Percentiles rank a stretch among this genome's conserved stretches.
Evolutionary conservation across 1,140 invertebrate species (phyloP).

Genomic region (Ericerus pela): DNA sequence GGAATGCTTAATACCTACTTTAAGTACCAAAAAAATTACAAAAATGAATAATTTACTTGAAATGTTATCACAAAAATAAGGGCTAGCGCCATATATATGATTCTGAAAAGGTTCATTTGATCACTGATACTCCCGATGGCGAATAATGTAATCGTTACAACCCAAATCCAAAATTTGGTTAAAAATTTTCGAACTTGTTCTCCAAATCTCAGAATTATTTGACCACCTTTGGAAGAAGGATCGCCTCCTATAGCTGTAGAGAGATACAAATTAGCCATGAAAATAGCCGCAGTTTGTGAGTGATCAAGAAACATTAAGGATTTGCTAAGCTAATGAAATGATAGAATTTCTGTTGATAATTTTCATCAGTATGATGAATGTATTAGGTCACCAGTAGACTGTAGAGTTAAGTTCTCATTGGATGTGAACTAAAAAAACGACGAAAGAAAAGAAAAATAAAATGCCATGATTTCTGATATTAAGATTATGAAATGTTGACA

Average conservation of each 20-base stretch:
- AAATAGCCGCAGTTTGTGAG: too few relatives aligned
- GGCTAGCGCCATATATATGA: slow-evolving; percentile 93
- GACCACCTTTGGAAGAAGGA: slow-evolving; percentile 23
- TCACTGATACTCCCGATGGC: slow-evolving; percentile 72
- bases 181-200: slow-evolving; percentile 48
- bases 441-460: too few relatives aligned
- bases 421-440: too few relatives aligned
- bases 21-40: neutral
- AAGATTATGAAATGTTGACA: too few relatives aligned
- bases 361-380: too few relatives aligned
- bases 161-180: slow-evolving; percentile 91
- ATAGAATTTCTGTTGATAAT: too few relatives aligned
- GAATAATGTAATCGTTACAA: slow-evolving; percentile 83
- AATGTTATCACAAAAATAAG: slow-evolving; percentile 84
- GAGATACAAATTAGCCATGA: too few relatives aligned
- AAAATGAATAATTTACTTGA: slow-evolving; percentile 46
- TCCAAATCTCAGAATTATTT: slow-evolving; percentile 40
- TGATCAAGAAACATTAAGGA: too few relatives aligned
- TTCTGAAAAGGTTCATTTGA: slow-evolving; percentile 83
- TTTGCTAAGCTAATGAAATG: too few relatives aligned
- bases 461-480: too few relatives aligned
- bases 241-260: slow-evolving; percentile 23
- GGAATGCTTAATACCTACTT: neutral
- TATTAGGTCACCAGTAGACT: too few relatives aligned
- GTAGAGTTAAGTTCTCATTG: too few relatives aligned